Conservation (phyloP, 2,113 vertebrate genomes). For the Proterorhinus semilunaris region DNA sequence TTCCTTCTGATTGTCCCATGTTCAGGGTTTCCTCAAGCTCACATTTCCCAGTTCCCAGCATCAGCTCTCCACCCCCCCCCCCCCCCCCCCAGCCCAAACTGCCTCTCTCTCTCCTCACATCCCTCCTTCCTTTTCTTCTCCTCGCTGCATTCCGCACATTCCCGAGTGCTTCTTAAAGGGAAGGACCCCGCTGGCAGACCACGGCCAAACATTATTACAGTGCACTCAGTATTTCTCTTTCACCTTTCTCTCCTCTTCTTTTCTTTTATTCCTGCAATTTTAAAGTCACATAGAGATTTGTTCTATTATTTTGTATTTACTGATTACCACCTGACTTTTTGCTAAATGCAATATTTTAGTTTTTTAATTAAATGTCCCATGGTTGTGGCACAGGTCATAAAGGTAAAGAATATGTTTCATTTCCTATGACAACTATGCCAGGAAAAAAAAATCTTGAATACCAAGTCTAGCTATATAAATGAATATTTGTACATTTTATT, state of each 20-base stretch:
- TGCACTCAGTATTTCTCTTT: conserved; percentile 33
- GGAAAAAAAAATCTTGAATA: no score
- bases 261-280: conserved; percentile 5
- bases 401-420: no score
- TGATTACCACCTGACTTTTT: not conserved
- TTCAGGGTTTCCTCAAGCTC: conserved; percentile 25
- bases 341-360: no score
- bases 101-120: conserved; percentile 57
- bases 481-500: no score
- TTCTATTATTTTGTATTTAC: not conserved
- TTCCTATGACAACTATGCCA: no score
- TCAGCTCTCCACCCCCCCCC: conserved; percentile 40
- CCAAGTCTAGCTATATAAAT: no score
- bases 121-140: conserved; percentile 53
- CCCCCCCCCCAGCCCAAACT: conserved; percentile 27
- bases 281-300: not conserved
- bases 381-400: no score
- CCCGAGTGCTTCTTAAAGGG: conserved; percentile 72
- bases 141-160: conserved; percentile 75
- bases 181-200: conserved; percentile 71
- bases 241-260: conserved; percentile 14
- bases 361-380: no score
- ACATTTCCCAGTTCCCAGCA: conserved; percentile 47
- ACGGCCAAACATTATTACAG: conserved; percentile 70
- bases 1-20: conserved; percentile 52